Evolutionary conservation across 2,113 vertebrate genomes (phyloP), one percentile per base, ranked within the genome.

Genomic region (Haplochromis vanheusdeni): DNA sequence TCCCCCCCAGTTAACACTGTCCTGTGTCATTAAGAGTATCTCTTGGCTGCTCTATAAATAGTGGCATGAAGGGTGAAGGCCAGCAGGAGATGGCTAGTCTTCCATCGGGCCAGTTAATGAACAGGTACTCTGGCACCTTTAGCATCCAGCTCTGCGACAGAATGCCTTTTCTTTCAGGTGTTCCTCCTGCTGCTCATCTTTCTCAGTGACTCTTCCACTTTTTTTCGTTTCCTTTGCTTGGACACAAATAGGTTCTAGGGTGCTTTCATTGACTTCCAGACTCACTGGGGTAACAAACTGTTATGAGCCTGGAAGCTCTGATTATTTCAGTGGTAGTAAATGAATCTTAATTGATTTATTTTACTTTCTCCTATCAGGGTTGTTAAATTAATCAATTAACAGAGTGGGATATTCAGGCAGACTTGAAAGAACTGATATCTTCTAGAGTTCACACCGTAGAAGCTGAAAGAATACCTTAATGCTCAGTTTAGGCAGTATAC

Each of bases 1-100:
- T 9, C 80, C 42, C 65, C 65, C 80, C 51, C 2, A 1, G 73
- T 80, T 81, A 77, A 86, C 82, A 80, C 88, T 90, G 91, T 87
- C 90, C 88, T 87, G 89, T 91, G 93, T 95, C 94, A 95, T 95
- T 95, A 96, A 85, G 85, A 92, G 89, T 89, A 92, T 94, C 87
- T 95, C 92, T 93, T 88, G 94, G 93, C 89, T 81, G 81, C 93
- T 95, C 94, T 96, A 96, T 95, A 96, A 96, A 96, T 96, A 96
- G 94, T 87, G 90, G 80, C 91, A 88, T 81, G 55, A 91, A 89
- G 93, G 93, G 92, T 92, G 92, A 95, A 90, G 92, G 92, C 93
- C 94, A 91, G 94, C 93, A 93, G 95, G 94, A 91, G 94, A 92
- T 91, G 93, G 93, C 92, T 87, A 90, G 84, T 94, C 93, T 89